Conservation (phyloP, 2,888 invertebrate species). For the Hydraecia micacea region DNA sequence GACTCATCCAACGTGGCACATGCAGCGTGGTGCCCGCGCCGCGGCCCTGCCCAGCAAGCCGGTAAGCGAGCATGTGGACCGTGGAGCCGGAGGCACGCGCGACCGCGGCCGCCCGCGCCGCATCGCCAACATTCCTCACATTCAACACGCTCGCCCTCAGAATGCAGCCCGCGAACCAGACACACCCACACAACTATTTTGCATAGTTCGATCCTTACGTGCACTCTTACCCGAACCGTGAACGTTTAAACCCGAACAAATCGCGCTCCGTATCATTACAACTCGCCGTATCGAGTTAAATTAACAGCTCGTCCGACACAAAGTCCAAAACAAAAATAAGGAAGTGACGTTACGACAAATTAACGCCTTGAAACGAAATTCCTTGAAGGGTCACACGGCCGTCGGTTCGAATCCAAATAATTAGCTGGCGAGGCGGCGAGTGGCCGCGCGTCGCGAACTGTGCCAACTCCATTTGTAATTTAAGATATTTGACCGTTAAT, state of each 20-base stretch:
- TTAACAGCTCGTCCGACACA: conserved; percentile 65
- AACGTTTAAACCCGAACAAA: conserved; percentile 45
- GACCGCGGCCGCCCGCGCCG: conserved; percentile 76
- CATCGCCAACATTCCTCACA: conserved; percentile 84
- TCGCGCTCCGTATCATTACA: conserved; percentile 46
- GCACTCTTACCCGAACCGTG: conserved; percentile 63
- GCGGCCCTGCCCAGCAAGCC: conserved; percentile 77
- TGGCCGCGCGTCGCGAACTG: conserved; percentile 82
- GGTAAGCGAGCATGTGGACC: conserved; percentile 77
- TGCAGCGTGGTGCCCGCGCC: conserved; percentile 84
- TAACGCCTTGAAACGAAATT: conserved; percentile 78
- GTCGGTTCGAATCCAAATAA: conserved; percentile 85
- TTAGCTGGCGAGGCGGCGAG: conserved; percentile 84
- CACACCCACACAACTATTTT: conserved; percentile 84
- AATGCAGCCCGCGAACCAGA: conserved; percentile 85
- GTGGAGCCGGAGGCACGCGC: conserved; percentile 69
- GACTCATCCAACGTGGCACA: conserved; percentile 88
- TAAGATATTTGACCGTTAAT: conserved; percentile 87
- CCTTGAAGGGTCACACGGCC: conserved; percentile 78
- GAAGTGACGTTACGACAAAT: conserved; percentile 75
- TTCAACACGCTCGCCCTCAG: conserved; percentile 86
- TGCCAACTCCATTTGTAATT: conserved; percentile 88
- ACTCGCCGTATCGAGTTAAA: conserved; percentile 42
- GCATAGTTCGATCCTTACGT: conserved; percentile 80
- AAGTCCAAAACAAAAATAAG: conserved; percentile 71